phyloP scores from a whole-genome alignment of 2,113 vertebrate genomes.

The Philantomba maxwellii region DNA sequence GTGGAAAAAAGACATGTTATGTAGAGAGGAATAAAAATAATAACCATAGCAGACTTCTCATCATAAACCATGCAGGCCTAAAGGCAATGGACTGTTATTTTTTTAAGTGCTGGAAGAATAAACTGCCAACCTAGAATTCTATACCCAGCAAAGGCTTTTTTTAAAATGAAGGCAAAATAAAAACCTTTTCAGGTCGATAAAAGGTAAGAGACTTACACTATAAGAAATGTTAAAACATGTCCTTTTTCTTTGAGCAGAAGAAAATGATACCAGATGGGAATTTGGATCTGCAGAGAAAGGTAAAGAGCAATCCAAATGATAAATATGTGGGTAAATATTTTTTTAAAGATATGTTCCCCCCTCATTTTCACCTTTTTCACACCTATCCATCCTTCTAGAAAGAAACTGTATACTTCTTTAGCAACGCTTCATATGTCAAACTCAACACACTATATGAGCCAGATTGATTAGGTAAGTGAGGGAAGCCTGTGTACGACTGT shows the following conservation, averaged over 20 bases:
- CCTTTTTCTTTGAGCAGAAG: not conserved
- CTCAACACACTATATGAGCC: not conserved
- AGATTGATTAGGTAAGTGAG: not conserved
- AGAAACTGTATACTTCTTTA: not conserved
- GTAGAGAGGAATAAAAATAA: not conserved
- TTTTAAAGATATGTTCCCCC: accelerated
- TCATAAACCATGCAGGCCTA: not conserved
- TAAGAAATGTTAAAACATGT: not conserved
- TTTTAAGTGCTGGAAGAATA: not conserved
- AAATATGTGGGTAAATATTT: not conserved
- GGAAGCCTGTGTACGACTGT: not conserved
- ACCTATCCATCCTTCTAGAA: not conserved
- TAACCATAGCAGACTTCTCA: not conserved
- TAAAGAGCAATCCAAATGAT: not conserved
- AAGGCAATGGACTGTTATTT: not conserved
- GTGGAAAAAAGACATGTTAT: not conserved
- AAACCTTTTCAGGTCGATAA: not conserved
- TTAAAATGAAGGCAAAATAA: not conserved
- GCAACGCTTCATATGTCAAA: not conserved
- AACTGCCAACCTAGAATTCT: not conserved
- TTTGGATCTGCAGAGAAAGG: not conserved
- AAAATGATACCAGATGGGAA: not conserved
- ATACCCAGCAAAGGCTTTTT: not conserved
- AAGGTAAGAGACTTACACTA: not conserved
- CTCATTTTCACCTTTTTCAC: not conserved